Conservation (phyloP, 2,113 vertebrate genomes). For the Neolamprologus sp. region DNA sequence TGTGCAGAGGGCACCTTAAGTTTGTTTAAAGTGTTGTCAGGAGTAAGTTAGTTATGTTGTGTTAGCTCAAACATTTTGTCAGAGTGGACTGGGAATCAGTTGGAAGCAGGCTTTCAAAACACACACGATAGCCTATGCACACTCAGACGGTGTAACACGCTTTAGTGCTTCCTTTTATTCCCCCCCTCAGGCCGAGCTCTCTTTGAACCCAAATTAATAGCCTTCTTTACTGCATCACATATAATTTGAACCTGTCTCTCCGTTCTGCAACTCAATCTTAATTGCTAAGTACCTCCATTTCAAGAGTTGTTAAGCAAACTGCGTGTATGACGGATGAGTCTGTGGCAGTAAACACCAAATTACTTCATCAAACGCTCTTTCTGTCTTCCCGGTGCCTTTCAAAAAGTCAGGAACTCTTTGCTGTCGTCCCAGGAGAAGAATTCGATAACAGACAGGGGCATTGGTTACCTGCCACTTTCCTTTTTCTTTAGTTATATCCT, state of each 20-base stretch:
- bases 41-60: background rate
- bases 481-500: conserved; percentile 8
- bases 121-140: background rate
- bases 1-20: background rate
- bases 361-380: conserved; percentile 13
- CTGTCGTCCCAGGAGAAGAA: background rate
- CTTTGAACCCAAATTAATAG: conserved; percentile 57
- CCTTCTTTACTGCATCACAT: conserved; percentile 40
- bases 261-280: conserved; percentile 34
- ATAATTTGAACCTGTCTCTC: conserved; percentile 46
- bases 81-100: background rate
- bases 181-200: conserved; percentile 8
- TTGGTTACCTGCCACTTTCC: conserved; percentile 19
- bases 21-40: conserved; percentile 4
- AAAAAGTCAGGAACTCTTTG: conserved; percentile 6
- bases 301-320: conserved; percentile 52
- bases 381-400: background rate
- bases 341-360: conserved; percentile 45
- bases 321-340: conserved; percentile 32
- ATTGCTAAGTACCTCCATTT: conserved; percentile 58
- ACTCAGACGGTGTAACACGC: background rate
- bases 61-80: background rate
- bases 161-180: conserved; percentile 3
- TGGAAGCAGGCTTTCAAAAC: background rate
- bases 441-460: background rate